Conservation (phyloP, 2,113 vertebrate genomes). For the Malurus cyaneus region DNA sequence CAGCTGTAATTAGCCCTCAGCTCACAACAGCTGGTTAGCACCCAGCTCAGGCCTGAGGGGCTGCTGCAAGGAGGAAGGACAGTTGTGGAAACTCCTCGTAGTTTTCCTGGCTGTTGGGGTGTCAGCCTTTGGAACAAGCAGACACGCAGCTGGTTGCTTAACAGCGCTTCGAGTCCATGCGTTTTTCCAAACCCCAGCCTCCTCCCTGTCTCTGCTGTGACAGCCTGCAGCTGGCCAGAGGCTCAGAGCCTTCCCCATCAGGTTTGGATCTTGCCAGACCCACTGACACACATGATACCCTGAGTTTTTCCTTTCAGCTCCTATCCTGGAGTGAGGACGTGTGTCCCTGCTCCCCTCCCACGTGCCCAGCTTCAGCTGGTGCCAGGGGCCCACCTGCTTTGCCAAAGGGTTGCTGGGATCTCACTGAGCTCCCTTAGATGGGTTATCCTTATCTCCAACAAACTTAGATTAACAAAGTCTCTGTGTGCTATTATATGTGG, state of each 20-base stretch:
- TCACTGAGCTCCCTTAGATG: background rate
- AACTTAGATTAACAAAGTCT: background rate
- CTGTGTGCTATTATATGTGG: background rate
- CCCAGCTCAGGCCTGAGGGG: background rate
- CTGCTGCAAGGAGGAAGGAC: background rate
- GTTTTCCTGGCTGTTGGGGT: background rate
- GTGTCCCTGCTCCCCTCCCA: background rate
- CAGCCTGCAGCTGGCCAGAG: background rate
- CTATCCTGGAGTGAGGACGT: accelerated
- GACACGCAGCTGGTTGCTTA: background rate
- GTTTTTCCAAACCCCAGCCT: background rate
- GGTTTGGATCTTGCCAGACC: background rate
- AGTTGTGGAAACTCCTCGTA: background rate
- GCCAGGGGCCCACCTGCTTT: background rate
- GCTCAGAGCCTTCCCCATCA: background rate
- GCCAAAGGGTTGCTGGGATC: background rate
- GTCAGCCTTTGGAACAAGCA: background rate
- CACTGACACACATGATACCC: background rate
- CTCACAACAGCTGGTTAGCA: conserved; percentile 25
- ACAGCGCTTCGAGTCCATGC: background rate
- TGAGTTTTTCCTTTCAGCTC: background rate
- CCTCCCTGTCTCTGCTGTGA: background rate
- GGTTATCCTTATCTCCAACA: background rate
- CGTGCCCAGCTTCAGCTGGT: background rate
- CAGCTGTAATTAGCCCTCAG: conserved; percentile 10